phyloP scores from a whole-genome alignment of 1,140 invertebrate genomes.

The Hermatobates lingyangjiaoensis region DNA sequence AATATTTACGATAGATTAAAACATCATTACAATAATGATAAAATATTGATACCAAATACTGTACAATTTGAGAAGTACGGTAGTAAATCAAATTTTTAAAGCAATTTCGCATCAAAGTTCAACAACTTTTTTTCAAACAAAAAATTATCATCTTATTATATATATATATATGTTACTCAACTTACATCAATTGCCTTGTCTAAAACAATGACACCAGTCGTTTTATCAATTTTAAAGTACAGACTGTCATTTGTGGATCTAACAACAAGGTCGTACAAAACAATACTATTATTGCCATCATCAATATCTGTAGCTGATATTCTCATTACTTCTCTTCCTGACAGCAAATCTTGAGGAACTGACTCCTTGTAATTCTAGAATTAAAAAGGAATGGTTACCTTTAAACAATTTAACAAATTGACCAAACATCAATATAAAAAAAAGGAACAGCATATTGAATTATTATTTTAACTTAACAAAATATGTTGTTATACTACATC shows the following conservation, averaged over 20 bases:
- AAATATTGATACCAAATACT: no score
- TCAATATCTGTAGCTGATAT: slow-evolving; percentile 77
- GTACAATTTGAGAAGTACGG: no score
- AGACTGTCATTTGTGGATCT: slow-evolving; percentile 31
- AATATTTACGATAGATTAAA: no score
- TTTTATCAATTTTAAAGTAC: slow-evolving; percentile 57
- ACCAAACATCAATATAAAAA: slow-evolving; percentile 2
- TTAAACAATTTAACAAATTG: no score
- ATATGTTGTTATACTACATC: not conserved
- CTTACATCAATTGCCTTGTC: slow-evolving; percentile 48
- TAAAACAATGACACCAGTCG: slow-evolving; percentile 59
- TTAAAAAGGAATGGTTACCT: slow-evolving; percentile 11
- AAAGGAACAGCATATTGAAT: slow-evolving; percentile 1
- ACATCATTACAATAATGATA: no score
- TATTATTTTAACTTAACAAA: not conserved
- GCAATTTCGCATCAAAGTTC: no score
- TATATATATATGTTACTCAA: no score
- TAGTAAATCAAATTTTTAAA: no score
- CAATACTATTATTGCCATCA: slow-evolving; percentile 63
- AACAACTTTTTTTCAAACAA: no score
- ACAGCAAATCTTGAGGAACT: slow-evolving; percentile 48
- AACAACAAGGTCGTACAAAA: slow-evolving; percentile 38
- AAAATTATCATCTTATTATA: no score
- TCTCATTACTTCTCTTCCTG: slow-evolving; percentile 57
- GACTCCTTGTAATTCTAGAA: slow-evolving; percentile 50